A percentile compares a stretch with the other conserved stretches of the same genome.
Conservation (phyloP, 2,797 vertebrate species). For the Lacerta viridis region DNA sequence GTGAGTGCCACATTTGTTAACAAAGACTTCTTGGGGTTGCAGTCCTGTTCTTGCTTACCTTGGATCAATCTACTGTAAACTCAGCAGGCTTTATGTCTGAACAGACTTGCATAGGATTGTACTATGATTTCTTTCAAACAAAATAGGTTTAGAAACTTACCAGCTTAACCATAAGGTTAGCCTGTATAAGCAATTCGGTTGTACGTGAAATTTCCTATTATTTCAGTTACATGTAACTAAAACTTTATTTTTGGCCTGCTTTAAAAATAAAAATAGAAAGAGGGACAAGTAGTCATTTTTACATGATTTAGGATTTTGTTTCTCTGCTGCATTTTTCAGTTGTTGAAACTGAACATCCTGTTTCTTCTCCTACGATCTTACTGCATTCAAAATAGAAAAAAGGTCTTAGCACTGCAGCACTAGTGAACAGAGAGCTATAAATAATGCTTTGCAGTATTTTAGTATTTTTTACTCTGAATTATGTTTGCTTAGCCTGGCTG, state of each 20-base stretch:
- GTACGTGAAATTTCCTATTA: not conserved
- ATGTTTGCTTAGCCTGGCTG: conserved; percentile 49
- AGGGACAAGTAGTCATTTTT: not conserved
- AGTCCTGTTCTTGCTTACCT: not conserved
- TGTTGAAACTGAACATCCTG: not conserved
- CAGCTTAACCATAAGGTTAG: not conserved
- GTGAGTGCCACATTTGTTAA: not conserved
- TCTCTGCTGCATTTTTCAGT: conserved; percentile 20
- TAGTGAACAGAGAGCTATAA: conserved; percentile 35
- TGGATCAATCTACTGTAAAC: not conserved
- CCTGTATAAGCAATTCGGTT: not conserved
- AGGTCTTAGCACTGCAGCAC: conserved; percentile 40
- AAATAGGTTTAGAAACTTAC: not conserved
- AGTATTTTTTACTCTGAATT: conserved; percentile 46
- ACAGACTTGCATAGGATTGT: not conserved
- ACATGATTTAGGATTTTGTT: not conserved
- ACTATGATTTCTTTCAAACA: not conserved
- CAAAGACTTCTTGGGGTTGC: too few species aligned
- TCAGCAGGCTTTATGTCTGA: not conserved
- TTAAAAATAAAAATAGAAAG: not conserved
- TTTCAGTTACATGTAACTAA: not conserved
- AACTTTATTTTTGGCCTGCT: not conserved
- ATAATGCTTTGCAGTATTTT: conserved; percentile 48
- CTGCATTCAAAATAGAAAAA: conserved; percentile 48
- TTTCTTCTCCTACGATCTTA: conserved; percentile 32